phyloP scores from a whole-genome alignment of 2,797 vertebrate genomes.

The Crocidura indochinensis region DNA sequence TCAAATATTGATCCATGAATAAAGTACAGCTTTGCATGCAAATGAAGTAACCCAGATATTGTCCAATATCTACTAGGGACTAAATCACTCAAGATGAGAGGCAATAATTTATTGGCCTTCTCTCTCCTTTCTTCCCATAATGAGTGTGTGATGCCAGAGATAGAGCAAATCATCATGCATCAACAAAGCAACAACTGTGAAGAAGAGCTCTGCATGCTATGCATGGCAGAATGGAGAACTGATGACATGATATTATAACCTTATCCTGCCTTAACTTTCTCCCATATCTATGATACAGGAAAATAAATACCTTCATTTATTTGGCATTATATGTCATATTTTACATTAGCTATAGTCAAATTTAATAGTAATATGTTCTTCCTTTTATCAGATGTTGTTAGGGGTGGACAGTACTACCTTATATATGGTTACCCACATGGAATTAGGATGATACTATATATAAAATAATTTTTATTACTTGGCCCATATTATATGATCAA shows the following conservation, averaged over 20 bases:
- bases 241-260: neutral
- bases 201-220: conserved; percentile 46
- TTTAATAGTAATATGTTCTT: neutral
- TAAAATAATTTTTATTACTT: conserved; percentile 34
- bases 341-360: conserved; percentile 50
- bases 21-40: no score
- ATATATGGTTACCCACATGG: neutral
- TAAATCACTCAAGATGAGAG: conserved; percentile 20
- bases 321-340: conserved; percentile 45
- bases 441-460: neutral
- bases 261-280: conserved; percentile 1
- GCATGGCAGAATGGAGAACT: conserved; percentile 6
- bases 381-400: conserved; percentile 19
- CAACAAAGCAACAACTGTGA: conserved; percentile 50
- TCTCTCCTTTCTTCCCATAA: conserved; percentile 20
- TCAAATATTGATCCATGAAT: no score
- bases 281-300: neutral
- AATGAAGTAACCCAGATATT: neutral
- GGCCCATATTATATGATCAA: neutral
- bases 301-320: conserved; percentile 28
- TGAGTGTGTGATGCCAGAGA: neutral
- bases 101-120: neutral
- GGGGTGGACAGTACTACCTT: neutral
- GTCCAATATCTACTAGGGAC: neutral
- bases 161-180: conserved; percentile 23